These are phyloP conservation scores for Drosophila prostipennis DNA, from an alignment of 2,888 invertebrate species.

Conservation along the genomic window DNA sequence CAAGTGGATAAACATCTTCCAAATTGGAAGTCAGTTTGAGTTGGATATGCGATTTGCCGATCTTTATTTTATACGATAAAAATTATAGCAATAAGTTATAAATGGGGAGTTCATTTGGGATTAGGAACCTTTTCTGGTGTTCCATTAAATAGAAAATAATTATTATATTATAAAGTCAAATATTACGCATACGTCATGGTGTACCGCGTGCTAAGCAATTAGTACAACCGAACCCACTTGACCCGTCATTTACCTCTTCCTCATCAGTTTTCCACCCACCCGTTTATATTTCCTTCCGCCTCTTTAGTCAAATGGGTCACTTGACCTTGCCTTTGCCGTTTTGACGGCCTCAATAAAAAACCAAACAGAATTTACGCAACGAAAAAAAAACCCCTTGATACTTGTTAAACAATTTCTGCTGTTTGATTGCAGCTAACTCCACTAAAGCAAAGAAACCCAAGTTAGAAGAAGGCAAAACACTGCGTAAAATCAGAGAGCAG, in stretches of 20 bases:
- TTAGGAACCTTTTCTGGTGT: no score
- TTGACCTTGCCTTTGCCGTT: slow-evolving; percentile 61
- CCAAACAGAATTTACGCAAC: slow-evolving; percentile 7
- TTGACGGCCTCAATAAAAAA: slow-evolving; percentile 33
- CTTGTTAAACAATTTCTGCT: slow-evolving; percentile 51
- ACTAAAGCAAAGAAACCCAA: slow-evolving; percentile 26
- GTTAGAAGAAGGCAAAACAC: slow-evolving; percentile 18
- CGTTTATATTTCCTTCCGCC: slow-evolving; percentile 2
- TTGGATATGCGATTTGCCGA: background rate
- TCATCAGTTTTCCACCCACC: background rate
- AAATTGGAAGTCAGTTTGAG: background rate
- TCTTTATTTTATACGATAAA: background rate
- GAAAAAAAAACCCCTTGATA: slow-evolving; percentile 46
- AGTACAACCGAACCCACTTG: background rate
- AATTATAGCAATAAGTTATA: background rate
- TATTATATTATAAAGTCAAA: background rate
- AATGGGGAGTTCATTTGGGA: no score
- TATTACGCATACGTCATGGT: slow-evolving; percentile 3
- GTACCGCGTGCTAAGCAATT: background rate
- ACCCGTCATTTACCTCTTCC: background rate
- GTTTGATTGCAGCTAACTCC: slow-evolving; percentile 43
- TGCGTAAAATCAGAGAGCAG: slow-evolving; percentile 52
- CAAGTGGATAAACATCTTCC: slow-evolving; percentile 4
- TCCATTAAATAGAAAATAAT: no score
- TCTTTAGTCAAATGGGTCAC: slow-evolving; percentile 29